Conservation (phyloP, 2,797 vertebrate genomes). For the Kryptolebias ocellatus region DNA sequence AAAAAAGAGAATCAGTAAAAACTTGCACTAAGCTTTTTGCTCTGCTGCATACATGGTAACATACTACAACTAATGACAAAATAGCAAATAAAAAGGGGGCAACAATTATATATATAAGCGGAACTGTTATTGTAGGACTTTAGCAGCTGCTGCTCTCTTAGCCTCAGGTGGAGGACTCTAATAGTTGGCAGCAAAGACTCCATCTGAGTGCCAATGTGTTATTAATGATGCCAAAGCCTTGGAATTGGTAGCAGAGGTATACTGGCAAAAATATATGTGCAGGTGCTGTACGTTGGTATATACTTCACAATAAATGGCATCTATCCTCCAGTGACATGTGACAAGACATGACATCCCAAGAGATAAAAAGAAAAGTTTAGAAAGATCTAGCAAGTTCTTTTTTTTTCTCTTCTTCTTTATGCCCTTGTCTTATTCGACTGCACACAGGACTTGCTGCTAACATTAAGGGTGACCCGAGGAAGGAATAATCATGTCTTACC, state of each 20-base stretch:
- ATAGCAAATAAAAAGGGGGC: constrained; percentile 1
- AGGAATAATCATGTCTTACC: background rate
- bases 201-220: constrained; percentile 56
- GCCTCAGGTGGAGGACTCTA: constrained; percentile 74
- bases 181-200: constrained; percentile 69
- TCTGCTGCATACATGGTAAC: constrained; percentile 21
- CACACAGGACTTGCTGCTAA: constrained; percentile 1
- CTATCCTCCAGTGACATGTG: constrained; percentile 50
- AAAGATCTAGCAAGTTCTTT: constrained; percentile 14
- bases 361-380: constrained; percentile 32
- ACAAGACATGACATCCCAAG: constrained; percentile 39
- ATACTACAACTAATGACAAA: constrained; percentile 7
- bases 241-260: constrained; percentile 48
- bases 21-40: background rate
- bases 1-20: constrained; percentile 10
- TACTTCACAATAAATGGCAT: constrained; percentile 39
- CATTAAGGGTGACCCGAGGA: background rate
- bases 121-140: constrained; percentile 49
- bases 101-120: constrained; percentile 30
- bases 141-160: constrained; percentile 62
- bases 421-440: background rate
- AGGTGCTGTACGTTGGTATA: constrained; percentile 53
- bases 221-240: constrained; percentile 55
- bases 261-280: constrained; percentile 60
- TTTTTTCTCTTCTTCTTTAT: background rate